phyloP scores from a whole-genome alignment of 2,113 vertebrate genomes.

The Brachyhypopomus gauderio region DNA sequence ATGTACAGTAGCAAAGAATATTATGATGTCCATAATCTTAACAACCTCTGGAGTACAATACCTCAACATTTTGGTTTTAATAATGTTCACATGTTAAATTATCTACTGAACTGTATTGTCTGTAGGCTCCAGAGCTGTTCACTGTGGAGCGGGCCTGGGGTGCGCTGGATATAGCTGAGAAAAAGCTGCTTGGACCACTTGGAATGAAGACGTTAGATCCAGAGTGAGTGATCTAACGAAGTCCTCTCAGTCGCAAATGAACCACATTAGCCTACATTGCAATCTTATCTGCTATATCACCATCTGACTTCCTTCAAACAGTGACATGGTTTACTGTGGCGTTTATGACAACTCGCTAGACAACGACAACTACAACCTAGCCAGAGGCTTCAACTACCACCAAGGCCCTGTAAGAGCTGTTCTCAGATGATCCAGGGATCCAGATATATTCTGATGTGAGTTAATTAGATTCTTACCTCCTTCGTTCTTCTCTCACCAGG shows the following conservation, averaged over 20 bases:
- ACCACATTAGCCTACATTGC: neutral
- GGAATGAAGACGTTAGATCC: conserved; percentile 98
- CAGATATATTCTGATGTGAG: neutral
- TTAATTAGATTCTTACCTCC: neutral
- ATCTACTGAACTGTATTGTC: neutral
- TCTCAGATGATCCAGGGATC: neutral
- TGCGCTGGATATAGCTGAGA: conserved; percentile 83
- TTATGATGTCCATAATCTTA: too few relatives aligned
- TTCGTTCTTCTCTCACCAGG: conserved; percentile 70
- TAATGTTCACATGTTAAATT: too few relatives aligned
- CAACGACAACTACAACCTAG: conserved; percentile 90
- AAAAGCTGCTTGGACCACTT: conserved; percentile 91
- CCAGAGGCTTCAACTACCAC: conserved; percentile 97
- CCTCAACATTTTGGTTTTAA: too few relatives aligned
- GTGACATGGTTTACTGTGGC: conserved; percentile 90
- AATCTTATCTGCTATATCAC: neutral
- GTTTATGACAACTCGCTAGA: conserved; percentile 94
- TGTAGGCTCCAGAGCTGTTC: conserved; percentile 92
- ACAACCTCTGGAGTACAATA: too few relatives aligned
- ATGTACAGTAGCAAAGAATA: too few relatives aligned
- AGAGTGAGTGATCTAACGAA: conserved; percentile 71
- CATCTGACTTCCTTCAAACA: conserved; percentile 50
- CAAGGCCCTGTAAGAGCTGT: conserved; percentile 91
- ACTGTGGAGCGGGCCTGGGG: conserved; percentile 85
- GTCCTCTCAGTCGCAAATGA: neutral